phyloP scores from a whole-genome alignment of 2,113 vertebrate species.

The Ictalurus punctatus region DNA sequence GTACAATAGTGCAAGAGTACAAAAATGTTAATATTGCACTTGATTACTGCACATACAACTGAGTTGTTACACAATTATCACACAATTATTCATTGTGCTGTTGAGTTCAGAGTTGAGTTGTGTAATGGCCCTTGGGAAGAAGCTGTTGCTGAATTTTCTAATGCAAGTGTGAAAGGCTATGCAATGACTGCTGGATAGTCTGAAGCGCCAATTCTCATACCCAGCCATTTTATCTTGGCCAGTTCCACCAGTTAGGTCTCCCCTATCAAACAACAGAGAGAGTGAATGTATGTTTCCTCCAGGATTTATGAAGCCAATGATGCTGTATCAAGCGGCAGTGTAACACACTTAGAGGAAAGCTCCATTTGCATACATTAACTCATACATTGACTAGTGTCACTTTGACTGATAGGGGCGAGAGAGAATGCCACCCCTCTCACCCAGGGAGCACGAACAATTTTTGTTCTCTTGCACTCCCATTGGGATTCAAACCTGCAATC shows the following conservation, averaged over 20 bases:
- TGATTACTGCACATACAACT: neutral
- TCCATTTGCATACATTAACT: neutral
- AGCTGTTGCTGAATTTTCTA: neutral
- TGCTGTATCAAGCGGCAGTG: neutral
- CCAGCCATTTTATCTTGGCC: neutral
- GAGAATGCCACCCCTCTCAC: neutral
- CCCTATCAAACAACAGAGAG: neutral
- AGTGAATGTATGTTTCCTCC: neutral
- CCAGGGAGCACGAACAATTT: neutral
- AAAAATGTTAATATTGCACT: neutral
- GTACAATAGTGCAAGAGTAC: neutral
- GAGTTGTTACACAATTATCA: neutral
- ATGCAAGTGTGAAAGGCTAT: neutral
- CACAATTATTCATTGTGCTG: neutral
- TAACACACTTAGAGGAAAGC: neutral
- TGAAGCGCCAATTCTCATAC: neutral
- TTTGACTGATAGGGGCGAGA: neutral
- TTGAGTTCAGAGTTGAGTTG: neutral
- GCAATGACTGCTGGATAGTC: neutral
- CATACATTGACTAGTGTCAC: neutral
- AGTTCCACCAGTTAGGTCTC: neutral
- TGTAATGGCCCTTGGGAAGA: neutral
- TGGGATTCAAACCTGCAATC: neutral
- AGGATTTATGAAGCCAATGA: neutral
- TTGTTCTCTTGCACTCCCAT: neutral